Evolutionary conservation across 2,113 vertebrate species (phyloP).

Genomic region (Panurus biarmicus): DNA sequence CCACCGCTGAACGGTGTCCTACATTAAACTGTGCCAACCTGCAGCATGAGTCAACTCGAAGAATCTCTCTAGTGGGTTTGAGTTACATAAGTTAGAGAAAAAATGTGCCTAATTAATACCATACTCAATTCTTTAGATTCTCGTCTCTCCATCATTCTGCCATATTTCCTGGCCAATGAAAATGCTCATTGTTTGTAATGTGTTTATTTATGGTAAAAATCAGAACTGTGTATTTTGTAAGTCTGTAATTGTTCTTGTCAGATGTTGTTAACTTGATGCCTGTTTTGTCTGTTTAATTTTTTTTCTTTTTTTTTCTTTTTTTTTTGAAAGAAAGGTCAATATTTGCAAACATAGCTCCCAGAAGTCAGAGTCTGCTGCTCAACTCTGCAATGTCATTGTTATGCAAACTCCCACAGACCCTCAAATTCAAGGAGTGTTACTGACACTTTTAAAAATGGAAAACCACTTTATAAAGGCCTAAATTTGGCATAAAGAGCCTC

Average conservation of each 20-base stretch:
- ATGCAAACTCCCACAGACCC: not conserved
- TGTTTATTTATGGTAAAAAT: slow-evolving; percentile 65
- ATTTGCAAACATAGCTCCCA: slow-evolving; percentile 38
- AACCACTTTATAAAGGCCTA: not conserved
- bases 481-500: not conserved
- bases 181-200: slow-evolving; percentile 59
- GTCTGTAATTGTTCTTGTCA: slow-evolving; percentile 55
- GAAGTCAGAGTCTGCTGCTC: not conserved
- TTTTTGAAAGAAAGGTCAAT: slow-evolving; percentile 20
- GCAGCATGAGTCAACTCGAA: slow-evolving; percentile 40
- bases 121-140: slow-evolving; percentile 26
- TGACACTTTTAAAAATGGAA: not conserved
- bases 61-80: slow-evolving; percentile 22
- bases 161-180: slow-evolving; percentile 60
- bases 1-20: not conserved
- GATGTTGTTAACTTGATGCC: slow-evolving; percentile 61
- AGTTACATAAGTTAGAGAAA: slow-evolving; percentile 9
- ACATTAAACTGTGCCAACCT: slow-evolving; percentile 23
- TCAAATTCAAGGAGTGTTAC: not conserved
- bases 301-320: not conserved
- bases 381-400: not conserved
- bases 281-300: slow-evolving; percentile 31
- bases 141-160: not conserved
- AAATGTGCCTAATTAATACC: slow-evolving; percentile 45
- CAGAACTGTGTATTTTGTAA: slow-evolving; percentile 48